Evolutionary conservation across 2,113 vertebrate species (phyloP).

Genomic region (Uria lomvia): DNA sequence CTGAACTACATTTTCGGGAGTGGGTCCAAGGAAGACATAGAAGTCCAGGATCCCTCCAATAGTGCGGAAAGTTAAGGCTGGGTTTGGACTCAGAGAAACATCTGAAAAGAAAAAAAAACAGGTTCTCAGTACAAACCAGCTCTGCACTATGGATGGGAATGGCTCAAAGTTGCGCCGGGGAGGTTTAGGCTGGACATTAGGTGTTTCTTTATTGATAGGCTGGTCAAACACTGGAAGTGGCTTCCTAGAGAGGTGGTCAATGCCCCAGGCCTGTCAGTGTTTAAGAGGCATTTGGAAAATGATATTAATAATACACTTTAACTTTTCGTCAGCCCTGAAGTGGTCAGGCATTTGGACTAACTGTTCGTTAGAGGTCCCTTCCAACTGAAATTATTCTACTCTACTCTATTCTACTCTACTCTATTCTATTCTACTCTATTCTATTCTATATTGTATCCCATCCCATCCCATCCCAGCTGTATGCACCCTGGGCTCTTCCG

Average conservation of each 20-base stretch:
- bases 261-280: neutral
- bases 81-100: conserved; percentile 46
- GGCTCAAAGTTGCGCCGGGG: neutral
- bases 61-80: conserved; percentile 56
- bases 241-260: neutral
- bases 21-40: conserved; percentile 81
- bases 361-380: neutral
- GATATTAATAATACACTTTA: neutral
- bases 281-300: neutral
- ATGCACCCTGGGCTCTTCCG: fast-evolving
- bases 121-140: neutral
- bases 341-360: neutral
- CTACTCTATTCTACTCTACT: neutral
- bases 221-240: neutral
- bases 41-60: conserved; percentile 74
- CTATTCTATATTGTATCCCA: no score
- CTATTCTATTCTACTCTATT: neutral
- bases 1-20: conserved; percentile 82
- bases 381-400: neutral
- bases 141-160: neutral
- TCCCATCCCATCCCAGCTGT: neutral
- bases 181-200: neutral
- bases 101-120: conserved; percentile 7
- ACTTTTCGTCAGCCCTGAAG: neutral
- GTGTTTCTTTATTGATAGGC: neutral